phyloP scores from a whole-genome alignment of 1,140 invertebrate species.

The Tetramorium alpestre region DNA sequence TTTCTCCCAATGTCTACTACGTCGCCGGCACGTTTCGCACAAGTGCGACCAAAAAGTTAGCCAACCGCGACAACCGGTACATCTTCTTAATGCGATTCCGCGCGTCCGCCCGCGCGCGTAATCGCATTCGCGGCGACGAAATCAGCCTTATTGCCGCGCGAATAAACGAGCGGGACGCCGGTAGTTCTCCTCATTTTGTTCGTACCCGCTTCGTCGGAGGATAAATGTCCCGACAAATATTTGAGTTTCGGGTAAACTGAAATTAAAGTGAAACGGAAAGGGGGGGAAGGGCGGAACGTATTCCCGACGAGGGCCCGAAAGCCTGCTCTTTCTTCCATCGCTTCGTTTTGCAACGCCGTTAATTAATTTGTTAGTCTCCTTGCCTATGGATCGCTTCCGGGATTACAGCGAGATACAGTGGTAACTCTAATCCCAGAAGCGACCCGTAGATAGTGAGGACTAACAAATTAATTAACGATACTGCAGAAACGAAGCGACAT shows the following conservation, averaged over 20 bases:
- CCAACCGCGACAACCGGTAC: slow-evolving; percentile 16
- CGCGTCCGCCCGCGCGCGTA: slow-evolving; percentile 40
- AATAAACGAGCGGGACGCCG: slow-evolving; percentile 29
- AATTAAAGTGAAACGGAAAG: slow-evolving; percentile 39
- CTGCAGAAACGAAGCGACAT: neutral
- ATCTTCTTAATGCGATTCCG: slow-evolving; percentile 63
- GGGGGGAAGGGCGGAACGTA: neutral
- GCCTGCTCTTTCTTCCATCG: neutral
- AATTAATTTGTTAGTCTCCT: slow-evolving; percentile 22
- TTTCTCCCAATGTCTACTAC: slow-evolving; percentile 10
- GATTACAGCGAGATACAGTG: neutral
- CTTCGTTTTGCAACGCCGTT: neutral
- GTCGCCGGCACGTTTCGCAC: slow-evolving; percentile 12
- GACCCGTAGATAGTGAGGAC: neutral
- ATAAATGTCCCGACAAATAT: slow-evolving; percentile 55
- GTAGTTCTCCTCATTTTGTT: slow-evolving; percentile 44
- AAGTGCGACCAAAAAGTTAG: slow-evolving; percentile 24
- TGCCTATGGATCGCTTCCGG: neutral
- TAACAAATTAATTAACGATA: slow-evolving; percentile 1
- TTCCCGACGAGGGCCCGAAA: neutral
- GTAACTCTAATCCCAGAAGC: neutral
- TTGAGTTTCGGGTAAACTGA: slow-evolving; percentile 47
- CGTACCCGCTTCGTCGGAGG: slow-evolving; percentile 30
- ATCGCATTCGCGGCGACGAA: slow-evolving; percentile 62
- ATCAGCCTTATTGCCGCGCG: slow-evolving; percentile 62